Evolutionary conservation across 2,797 vertebrate species (phyloP).

Genomic region (Cichlasoma orientale): DNA sequence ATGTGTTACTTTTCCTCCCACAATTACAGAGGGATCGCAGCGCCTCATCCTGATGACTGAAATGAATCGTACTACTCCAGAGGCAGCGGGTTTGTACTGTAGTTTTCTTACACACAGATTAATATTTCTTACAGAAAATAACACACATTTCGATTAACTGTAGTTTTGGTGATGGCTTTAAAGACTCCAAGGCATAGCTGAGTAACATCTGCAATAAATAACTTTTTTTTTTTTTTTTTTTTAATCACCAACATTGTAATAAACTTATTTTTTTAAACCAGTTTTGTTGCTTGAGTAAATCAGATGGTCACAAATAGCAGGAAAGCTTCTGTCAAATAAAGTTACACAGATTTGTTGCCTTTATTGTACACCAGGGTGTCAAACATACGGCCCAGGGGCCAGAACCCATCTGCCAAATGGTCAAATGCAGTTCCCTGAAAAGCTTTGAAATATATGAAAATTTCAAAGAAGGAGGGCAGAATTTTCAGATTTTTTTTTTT

Average conservation of each 20-base stretch:
- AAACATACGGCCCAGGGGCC: not conserved
- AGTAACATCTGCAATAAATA: not conserved
- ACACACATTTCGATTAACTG: not conserved
- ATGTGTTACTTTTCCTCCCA: not conserved
- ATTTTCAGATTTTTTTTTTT: not conserved
- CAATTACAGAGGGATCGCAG: conserved; percentile 18
- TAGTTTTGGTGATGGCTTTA: not conserved
- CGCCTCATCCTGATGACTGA: conserved; percentile 16
- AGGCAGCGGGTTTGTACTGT: conserved; percentile 56
- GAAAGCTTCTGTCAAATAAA: not conserved
- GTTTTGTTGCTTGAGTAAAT: not conserved
- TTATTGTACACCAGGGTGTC: not conserved
- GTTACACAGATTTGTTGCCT: not conserved
- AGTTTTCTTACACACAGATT: not conserved
- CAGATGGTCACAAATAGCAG: not conserved
- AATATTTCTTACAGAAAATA: not conserved
- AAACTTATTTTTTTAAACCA: not conserved
- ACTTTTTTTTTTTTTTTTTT: not conserved
- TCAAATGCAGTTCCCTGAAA: too few relatives aligned
- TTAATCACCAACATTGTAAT: not conserved
- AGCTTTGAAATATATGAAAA: not conserved
- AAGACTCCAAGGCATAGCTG: not conserved
- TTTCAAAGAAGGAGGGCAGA: not conserved
- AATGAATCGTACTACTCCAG: conserved; percentile 41
- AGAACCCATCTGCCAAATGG: not conserved